Evolutionary conservation across 2,797 vertebrate genomes (phyloP), one percentile per base, ranked within the genome.

Genomic region (Poecilia wingei): DNA sequence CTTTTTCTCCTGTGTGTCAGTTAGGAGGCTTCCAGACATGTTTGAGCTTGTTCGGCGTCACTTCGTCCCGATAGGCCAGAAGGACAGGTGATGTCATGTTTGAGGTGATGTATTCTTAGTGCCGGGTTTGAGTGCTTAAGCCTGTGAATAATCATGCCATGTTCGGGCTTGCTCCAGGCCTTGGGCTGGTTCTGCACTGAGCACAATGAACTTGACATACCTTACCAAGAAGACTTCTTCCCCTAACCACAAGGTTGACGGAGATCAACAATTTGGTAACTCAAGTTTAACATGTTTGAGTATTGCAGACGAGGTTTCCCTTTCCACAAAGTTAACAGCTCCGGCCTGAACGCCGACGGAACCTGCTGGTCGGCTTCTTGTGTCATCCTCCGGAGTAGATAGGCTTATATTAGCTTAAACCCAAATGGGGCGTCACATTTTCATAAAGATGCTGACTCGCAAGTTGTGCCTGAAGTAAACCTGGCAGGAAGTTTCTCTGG

Each of bases 51-150:
- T 84, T 31, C 36, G 72, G 77, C 78, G 77, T 89, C 86, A 14
- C 84, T 88, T 13, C 6, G 46, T 75, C n/a, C 76, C 39, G 80
- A 91, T 91, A 70, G 84, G 89, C 88, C 78, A 13, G 76, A 33
- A 76, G 76, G 81, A 82, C 86, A 57, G 80, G 88, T 92, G 92
- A 93, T 92, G 90, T 93, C 90, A 93, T 55, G 46, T 77, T 86
- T 46, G 57, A 75, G 82, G 86, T 79, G 82, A 87, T 92, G 75
- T 88, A 90, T 89, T 93, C 85, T 87, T 86, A 86, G 91, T 81
- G 86, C 87, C 45, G 80, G 76, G 78, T 82, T 90, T 39, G 43
- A 77, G 82, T 49, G 75, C 69, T 66, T 53, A 83, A 76, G 82
- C 57, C 53, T 4, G 33, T 84, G 88, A 90, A 87, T 87, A 89